A percentile compares a stretch with the other conserved stretches of the same genome.
phyloP scores from a whole-genome alignment of 1,140 invertebrate genomes.

The Ceratosolen solmsi region DNA sequence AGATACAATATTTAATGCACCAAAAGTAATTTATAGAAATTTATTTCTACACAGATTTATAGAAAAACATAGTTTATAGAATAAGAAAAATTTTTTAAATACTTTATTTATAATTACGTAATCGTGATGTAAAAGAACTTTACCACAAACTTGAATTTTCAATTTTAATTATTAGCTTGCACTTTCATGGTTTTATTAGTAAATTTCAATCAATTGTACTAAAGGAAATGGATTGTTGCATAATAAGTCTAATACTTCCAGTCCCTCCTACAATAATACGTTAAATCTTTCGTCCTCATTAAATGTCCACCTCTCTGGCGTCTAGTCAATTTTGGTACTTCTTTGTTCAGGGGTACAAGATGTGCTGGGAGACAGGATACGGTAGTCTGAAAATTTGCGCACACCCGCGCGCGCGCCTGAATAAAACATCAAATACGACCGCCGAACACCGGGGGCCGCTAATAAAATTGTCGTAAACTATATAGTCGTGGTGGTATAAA shows the following conservation, averaged over 20 bases:
- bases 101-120: not conserved
- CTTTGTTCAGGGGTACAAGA: constrained; percentile 14
- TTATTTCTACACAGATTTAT: not conserved
- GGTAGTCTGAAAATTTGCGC: constrained; percentile 45
- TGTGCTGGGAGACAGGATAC: not conserved
- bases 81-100: not conserved
- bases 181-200: not conserved
- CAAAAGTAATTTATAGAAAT: not conserved
- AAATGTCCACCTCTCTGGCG: constrained; percentile 44
- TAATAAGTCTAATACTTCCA: not conserved
- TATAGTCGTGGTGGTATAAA: constrained; percentile 56
- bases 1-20: not conserved
- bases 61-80: not conserved
- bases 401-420: constrained; percentile 62
- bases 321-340: constrained; percentile 16
- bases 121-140: not conserved
- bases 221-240: not conserved
- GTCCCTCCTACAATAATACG: constrained; percentile 11
- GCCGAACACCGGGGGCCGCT: constrained; percentile 60
- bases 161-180: not conserved
- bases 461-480: constrained; percentile 68
- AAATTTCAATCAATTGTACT: not conserved
- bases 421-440: constrained; percentile 71
- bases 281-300: constrained; percentile 39
- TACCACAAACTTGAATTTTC: not conserved